Percentiles rank a stretch among this genome's conserved stretches.
Evolutionary conservation across 2,113 vertebrate genomes (phyloP).

Genomic region (Candoia aspera): DNA sequence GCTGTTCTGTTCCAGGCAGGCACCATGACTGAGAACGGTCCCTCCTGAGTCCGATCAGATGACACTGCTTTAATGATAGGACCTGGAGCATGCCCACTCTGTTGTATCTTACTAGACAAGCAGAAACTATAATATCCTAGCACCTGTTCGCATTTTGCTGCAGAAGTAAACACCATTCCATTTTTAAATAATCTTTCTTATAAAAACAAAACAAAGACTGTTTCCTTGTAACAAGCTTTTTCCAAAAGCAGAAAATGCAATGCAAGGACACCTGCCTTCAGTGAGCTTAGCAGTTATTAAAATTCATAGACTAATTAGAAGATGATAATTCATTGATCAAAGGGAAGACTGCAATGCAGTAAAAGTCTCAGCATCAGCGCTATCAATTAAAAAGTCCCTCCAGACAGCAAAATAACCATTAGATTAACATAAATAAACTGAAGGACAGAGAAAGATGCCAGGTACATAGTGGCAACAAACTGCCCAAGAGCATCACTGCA

Average conservation of each 20-base stretch:
- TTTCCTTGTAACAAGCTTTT: not conserved
- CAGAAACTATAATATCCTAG: not conserved
- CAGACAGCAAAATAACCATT: not conserved
- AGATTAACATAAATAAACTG: not conserved
- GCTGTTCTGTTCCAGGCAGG: not conserved
- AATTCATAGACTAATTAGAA: not conserved
- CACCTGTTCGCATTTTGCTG: not conserved
- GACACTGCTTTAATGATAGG: not conserved
- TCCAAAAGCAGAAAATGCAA: not conserved
- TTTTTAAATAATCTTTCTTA: not conserved
- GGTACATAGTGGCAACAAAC: not conserved
- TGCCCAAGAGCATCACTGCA: not conserved
- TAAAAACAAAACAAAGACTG: not conserved
- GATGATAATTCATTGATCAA: rapidly evolving
- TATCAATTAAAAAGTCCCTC: slow-evolving; percentile 6
- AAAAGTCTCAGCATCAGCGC: not conserved
- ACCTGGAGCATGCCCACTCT: not conserved
- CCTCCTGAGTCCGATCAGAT: not conserved
- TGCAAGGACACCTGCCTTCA: not conserved
- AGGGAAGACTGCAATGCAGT: not conserved
- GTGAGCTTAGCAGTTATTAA: not conserved
- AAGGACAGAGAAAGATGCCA: not conserved
- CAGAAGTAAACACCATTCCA: not conserved
- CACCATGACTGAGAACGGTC: not conserved
- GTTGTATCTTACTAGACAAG: not conserved